Percentiles rank a stretch among this genome's conserved stretches.
These are phyloP conservation scores for Tenthredo amoena DNA, from an alignment of 2,888 invertebrate species.

Conservation along the genomic window DNA sequence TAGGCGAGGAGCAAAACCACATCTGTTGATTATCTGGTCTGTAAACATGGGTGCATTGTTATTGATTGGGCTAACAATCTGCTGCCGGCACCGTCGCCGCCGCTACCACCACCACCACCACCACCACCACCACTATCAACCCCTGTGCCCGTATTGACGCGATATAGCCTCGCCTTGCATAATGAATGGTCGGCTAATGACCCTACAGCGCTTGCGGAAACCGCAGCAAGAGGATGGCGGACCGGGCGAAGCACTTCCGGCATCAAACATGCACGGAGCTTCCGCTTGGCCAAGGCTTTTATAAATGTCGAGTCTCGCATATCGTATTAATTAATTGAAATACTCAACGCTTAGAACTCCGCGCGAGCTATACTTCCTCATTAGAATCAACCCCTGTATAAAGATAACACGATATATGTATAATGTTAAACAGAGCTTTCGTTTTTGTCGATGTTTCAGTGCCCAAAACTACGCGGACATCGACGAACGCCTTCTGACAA, in stretches of 20 bases:
- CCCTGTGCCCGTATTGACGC: constrained; percentile 69
- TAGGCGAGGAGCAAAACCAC: constrained; percentile 60
- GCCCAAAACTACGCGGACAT: constrained; percentile 63
- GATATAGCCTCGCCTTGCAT: constrained; percentile 74
- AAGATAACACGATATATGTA: background rate
- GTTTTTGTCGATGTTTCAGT: constrained; percentile 62
- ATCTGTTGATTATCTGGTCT: constrained; percentile 72
- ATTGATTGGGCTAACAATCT: constrained; percentile 75
- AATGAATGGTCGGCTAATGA: constrained; percentile 75
- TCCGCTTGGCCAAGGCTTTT: constrained; percentile 53
- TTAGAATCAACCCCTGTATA: background rate
- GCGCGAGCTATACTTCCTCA: background rate
- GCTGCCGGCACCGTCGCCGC: constrained; percentile 59
- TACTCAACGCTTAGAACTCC: constrained; percentile 14
- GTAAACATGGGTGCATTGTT: constrained; percentile 73
- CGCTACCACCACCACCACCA: constrained; percentile 56
- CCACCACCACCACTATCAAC: constrained; percentile 54
- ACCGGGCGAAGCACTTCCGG: constrained; percentile 70
- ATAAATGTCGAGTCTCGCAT: constrained; percentile 28
- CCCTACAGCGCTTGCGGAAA: constrained; percentile 75
- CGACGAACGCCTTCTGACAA: constrained; percentile 69
- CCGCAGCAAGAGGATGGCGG: constrained; percentile 70
- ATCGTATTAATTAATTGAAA: constrained; percentile 49
- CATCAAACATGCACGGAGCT: constrained; percentile 71
- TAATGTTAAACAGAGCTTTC: constrained; percentile 36